Evolutionary conservation across 2,113 vertebrate genomes (phyloP).

Genomic region (Cynopterus brachyotis): DNA sequence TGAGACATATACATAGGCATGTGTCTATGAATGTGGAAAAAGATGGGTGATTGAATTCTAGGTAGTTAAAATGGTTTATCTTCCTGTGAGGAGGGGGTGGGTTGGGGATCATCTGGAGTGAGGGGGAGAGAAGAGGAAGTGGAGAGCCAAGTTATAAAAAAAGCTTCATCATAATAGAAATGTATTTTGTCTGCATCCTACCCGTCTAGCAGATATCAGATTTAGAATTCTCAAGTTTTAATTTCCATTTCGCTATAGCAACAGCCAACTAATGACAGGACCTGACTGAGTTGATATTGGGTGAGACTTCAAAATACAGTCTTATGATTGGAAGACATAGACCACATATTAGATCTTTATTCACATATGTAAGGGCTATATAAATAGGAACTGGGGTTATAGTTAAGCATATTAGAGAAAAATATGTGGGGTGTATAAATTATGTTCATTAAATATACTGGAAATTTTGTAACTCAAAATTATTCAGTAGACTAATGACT

Average conservation of each 20-base stretch:
- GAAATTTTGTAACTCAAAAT: constrained; percentile 27
- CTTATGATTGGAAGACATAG: constrained; percentile 2
- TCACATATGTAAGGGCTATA: constrained; percentile 22
- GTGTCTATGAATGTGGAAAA: not conserved
- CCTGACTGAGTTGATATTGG: constrained; percentile 3
- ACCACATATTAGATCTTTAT: not conserved
- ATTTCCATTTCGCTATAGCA: constrained; percentile 65
- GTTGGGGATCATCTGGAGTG: not conserved
- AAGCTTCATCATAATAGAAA: constrained; percentile 15
- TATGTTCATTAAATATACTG: constrained; percentile 16
- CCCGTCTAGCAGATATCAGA: constrained; percentile 47
- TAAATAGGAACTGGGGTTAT: not conserved
- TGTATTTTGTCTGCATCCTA: constrained; percentile 48
- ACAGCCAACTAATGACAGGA: constrained; percentile 46
- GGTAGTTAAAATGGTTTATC: not conserved
- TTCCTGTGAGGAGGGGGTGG: not conserved
- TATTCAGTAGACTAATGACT: not conserved
- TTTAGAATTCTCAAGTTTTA: constrained; percentile 53
- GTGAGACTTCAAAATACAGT: constrained; percentile 32
- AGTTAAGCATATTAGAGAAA: constrained; percentile 7
- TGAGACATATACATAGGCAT: not conserved
- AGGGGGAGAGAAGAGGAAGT: not conserved
- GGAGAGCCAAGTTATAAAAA: constrained; percentile 36
- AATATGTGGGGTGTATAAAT: not conserved
- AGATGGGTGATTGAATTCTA: not conserved